Evolutionary conservation across 2,113 vertebrate species (phyloP).

Genomic region (Hippopotamus amphibius): DNA sequence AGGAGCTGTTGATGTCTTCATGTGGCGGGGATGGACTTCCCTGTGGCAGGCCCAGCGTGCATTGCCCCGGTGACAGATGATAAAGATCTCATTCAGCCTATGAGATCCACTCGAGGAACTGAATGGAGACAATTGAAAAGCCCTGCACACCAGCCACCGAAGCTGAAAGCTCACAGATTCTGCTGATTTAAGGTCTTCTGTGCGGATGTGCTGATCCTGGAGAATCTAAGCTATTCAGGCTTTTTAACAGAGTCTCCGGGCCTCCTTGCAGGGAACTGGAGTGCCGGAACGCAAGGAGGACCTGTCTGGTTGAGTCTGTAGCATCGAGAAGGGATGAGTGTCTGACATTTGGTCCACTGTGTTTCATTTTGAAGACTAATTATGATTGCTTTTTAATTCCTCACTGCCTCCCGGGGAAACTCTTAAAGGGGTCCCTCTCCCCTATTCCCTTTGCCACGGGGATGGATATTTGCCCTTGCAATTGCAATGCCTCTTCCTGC

Average conservation of each 20-base stretch:
- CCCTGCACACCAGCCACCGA: not conserved
- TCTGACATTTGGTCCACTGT: not conserved
- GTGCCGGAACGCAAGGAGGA: not conserved
- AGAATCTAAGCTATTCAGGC: slow-evolving; percentile 3
- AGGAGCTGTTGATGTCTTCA: not conserved
- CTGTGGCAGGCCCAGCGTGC: fast-evolving
- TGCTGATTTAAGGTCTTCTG: slow-evolving; percentile 69
- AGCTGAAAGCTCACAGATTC: slow-evolving; percentile 5
- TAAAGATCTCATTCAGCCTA: slow-evolving; percentile 47
- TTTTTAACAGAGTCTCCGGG: slow-evolving; percentile 33
- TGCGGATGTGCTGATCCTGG: slow-evolving; percentile 69
- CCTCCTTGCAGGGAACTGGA: not conserved
- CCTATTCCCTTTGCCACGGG: not conserved
- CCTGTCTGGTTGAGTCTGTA: not conserved
- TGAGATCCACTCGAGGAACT: not conserved
- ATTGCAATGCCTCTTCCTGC: not conserved
- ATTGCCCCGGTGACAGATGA: not conserved
- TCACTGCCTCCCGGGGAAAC: not conserved
- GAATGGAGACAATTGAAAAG: not conserved
- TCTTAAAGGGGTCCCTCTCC: not conserved
- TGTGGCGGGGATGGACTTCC: not conserved
- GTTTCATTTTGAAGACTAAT: not conserved
- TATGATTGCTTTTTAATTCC: not conserved
- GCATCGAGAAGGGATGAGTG: fast-evolving
- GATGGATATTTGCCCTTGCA: not conserved